Evolutionary conservation across 2,888 invertebrate species (phyloP), one percentile per base, ranked within the genome.

Genomic region (Cryptops parisi): DNA sequence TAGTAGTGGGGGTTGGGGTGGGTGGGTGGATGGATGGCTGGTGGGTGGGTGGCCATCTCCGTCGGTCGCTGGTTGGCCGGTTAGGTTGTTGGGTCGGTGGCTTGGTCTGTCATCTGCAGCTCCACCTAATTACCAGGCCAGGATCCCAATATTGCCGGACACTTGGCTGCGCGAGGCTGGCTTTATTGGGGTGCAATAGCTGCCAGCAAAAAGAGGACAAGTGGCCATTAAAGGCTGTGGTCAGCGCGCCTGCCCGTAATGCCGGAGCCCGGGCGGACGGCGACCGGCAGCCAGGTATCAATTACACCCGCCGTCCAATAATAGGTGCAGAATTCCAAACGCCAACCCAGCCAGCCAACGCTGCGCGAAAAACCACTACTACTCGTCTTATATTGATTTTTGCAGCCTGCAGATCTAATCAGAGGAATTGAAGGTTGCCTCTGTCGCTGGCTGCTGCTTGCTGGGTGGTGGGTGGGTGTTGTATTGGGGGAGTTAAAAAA

Each of bases 171-270:
- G 45, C 44, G 52, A 52, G 52, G 52, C n/a, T 52, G 44, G 52
- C 52, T 52, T 52, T 52, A 52, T 52, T 52, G 52, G 52, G 45
- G 44, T 33, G 52, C 52, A 52, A 52, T 52, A 52, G 52, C 52
- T 52, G 52, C 52, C 52, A 52, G 52, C 52, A 52, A 52, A 52
- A 52, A 52, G 44, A 52, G 52, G 52, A 52, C 52, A 52, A 52
- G 52, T 52, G 52, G 52, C 52, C 52, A 52, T 52, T 52, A 52
- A 52, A 52, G 52, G 26, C 26, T 43, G 52, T 52, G 52, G 52
- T 52, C 52, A 52, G 52, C 52, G 44, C 21, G 52, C 50, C 24
- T 38, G n/a, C 52, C 44, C 45, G 45, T 52, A 52, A 52, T 52
- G 52, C 52, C 44, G 45, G 45, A 27, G 50, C 39, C 21, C 4